These are phyloP conservation scores for Drosophila quadrilineata DNA, from an alignment of 1,140 invertebrate species.

Conservation along the genomic window DNA sequence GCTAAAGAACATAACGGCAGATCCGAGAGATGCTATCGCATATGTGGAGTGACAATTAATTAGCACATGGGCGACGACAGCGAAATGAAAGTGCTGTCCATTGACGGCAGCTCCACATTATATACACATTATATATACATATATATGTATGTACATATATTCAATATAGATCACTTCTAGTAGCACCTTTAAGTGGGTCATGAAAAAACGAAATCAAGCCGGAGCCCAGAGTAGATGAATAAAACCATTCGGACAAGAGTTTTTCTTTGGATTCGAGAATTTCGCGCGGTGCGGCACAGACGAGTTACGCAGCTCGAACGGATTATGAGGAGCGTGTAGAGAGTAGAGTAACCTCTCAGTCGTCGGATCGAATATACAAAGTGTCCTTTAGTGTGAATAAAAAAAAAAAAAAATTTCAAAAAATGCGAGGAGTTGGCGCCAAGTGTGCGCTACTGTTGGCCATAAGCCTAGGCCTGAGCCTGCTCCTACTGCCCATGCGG, in stretches of 20 bases:
- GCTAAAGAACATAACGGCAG: slow-evolving; percentile 56
- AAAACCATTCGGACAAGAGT: slow-evolving; percentile 48
- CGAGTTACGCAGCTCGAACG: slow-evolving; percentile 25
- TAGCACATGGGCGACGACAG: slow-evolving; percentile 54
- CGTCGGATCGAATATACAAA: background rate
- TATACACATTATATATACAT: slow-evolving; percentile 4
- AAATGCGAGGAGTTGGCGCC: slow-evolving; percentile 36
- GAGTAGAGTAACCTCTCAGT: background rate
- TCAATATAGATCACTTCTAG: slow-evolving; percentile 69
- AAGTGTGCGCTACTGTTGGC: slow-evolving; percentile 37
- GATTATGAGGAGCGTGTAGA: slow-evolving; percentile 46
- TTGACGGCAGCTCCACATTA: background rate
- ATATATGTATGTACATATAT: no score
- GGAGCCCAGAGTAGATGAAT: slow-evolving; percentile 32
- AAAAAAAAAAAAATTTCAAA: background rate
- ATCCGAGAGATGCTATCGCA: slow-evolving; percentile 11
- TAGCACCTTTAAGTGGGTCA: slow-evolving; percentile 72
- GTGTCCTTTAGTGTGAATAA: slow-evolving; percentile 33
- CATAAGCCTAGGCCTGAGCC: slow-evolving; percentile 17
- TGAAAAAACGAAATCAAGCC: slow-evolving; percentile 70
- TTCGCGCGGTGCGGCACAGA: slow-evolving; percentile 43
- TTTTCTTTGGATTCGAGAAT: slow-evolving; percentile 47
- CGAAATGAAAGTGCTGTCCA: slow-evolving; percentile 74
- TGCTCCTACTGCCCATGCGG: slow-evolving; percentile 8
- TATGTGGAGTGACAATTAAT: slow-evolving; percentile 75